Conservation (phyloP, 2,797 vertebrate genomes). For the Sylvia borin region DNA sequence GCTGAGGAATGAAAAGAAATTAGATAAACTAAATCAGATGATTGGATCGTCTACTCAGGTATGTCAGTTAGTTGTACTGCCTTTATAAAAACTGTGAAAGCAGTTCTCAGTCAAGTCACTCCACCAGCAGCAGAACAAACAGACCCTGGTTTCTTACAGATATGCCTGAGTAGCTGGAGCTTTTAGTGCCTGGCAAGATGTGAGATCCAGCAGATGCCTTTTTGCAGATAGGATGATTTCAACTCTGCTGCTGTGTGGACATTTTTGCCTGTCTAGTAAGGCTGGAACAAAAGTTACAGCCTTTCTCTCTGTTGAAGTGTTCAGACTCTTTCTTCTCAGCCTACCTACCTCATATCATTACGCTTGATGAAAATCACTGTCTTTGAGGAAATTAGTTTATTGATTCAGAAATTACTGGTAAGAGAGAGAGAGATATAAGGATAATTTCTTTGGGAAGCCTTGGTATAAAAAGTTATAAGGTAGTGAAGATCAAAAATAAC, state of each 20-base stretch:
- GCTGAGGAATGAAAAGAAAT: not conserved
- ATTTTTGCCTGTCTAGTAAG: not conserved
- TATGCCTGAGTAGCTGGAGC: not conserved
- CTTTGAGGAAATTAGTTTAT: constrained; percentile 9
- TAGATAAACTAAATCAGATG: not conserved
- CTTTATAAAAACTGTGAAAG: not conserved
- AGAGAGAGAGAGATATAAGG: not conserved
- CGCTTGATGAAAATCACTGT: not conserved
- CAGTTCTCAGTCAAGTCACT: not conserved
- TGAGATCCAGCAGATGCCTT: not conserved
- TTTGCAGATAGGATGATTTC: not conserved
- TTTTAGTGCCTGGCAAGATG: not conserved
- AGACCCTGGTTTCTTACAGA: not conserved
- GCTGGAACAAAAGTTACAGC: not conserved
- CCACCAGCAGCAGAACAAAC: not conserved
- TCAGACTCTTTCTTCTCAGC: not conserved
- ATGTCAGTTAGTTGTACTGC: not conserved
- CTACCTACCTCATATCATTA: not conserved
- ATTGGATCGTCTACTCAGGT: not conserved
- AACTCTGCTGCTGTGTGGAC: not conserved
- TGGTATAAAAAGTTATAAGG: not conserved
- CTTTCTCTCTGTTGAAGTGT: not conserved
- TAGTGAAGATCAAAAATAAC: not conserved
- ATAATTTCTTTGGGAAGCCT: not conserved
- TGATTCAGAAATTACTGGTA: not conserved